Conservation (phyloP, 2,888 invertebrate species). For the Rotaria sp. region DNA sequence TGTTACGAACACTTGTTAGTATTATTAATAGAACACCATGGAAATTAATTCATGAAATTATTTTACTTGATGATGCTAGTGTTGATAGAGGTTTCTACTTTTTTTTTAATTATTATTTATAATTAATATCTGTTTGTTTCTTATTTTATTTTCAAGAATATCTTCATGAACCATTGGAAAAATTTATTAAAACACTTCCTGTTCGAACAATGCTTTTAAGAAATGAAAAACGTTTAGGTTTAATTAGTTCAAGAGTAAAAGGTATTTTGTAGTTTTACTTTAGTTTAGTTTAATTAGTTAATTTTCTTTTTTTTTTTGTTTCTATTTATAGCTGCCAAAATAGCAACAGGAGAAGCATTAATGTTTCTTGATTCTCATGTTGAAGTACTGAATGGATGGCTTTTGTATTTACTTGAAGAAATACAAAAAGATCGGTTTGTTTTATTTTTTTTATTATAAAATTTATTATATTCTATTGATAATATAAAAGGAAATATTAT, state of each 20-base stretch:
- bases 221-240: slow-evolving; percentile 82
- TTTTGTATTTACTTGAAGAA: slow-evolving; percentile 82
- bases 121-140: too few relatives aligned
- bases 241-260: slow-evolving; percentile 84
- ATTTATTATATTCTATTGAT: too few relatives aligned
- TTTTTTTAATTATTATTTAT: too few relatives aligned
- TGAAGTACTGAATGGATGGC: slow-evolving; percentile 94
- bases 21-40: slow-evolving; percentile 49
- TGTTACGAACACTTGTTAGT: slow-evolving; percentile 47
- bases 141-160: slow-evolving; percentile 57
- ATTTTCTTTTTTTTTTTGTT: not conserved
- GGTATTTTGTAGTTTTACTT: too few relatives aligned
- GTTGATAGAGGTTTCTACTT: slow-evolving; percentile 40
- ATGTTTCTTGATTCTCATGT: slow-evolving; percentile 97
- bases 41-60: slow-evolving; percentile 47
- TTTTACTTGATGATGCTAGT: slow-evolving; percentile 49
- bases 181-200: slow-evolving; percentile 76
- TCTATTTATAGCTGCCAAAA: slow-evolving; percentile 44
- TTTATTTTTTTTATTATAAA: too few relatives aligned
- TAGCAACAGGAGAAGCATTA: slow-evolving; percentile 68
- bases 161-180: slow-evolving; percentile 76
- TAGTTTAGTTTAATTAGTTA: not conserved
- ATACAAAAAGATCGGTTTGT: slow-evolving; percentile 71
- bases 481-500: too few relatives aligned
- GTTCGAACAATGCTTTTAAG: slow-evolving; percentile 77